Evolutionary conservation across 2,113 vertebrate genomes (phyloP), one percentile per base, ranked within the genome.

Genomic region (Saguinus midas): DNA sequence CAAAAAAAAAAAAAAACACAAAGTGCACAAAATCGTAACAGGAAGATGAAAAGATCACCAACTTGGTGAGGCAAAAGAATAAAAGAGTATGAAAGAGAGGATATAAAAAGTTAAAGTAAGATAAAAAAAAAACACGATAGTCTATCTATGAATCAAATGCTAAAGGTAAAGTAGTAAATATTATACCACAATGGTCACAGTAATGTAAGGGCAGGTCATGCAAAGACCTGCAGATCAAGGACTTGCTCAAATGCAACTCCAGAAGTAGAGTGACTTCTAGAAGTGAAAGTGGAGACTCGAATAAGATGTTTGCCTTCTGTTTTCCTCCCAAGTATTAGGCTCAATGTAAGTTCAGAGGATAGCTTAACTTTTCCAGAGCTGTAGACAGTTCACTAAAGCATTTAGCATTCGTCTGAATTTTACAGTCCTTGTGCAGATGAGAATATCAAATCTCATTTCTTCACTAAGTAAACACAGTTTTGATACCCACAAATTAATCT

Each of bases 401-500:
- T 55, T 86, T 85, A 70, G 55, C 12, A 89, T 40, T 40, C 52
- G 88, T 40, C 25, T 89, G 58, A 73, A 70, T 66, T 57, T 82
- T 52, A 66, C 55, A 80, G 50, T 82, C 20, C 13, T 96, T 79
- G 29, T n/a, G 35, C 4, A 45, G 27, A 83, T 87, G 50, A 97
- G 23, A 94, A 37, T 37, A 92, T 52, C 27, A 92, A 82, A 86
- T 75, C 20, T 66, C 50, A 92, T 72, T 95, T 80, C 87, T 93
- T 94, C 58, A 95, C 17, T 73, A 92, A 97, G 45, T 9, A 90
- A 95, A 52, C n/a, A 91, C 23, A 52, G 13, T 82, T 82, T 50
- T 79, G 80, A 61, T 25, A 91, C 29, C n/a, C 43, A 81, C 64
- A 92, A 94, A 81, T 90, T 90, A 95, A 91, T 70, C 73, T 76